phyloP scores from a whole-genome alignment of 2,797 vertebrate genomes.

The Chaunax sp. region DNA sequence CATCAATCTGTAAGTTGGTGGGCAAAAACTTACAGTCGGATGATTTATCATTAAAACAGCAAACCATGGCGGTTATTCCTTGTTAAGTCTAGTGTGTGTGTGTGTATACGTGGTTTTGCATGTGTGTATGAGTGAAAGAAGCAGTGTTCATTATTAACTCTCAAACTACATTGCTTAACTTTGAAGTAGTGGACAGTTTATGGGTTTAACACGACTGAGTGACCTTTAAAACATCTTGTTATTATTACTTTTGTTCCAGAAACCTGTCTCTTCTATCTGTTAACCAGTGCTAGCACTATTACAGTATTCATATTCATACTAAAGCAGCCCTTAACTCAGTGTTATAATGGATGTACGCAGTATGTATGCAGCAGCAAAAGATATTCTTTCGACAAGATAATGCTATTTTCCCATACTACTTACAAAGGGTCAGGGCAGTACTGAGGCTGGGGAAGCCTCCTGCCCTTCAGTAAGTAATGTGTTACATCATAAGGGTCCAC shows the following conservation, averaged over 20 bases:
- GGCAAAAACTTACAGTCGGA: slow-evolving; percentile 10
- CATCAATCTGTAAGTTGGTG: slow-evolving; percentile 26
- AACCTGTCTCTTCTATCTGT: neutral
- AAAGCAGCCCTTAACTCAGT: neutral
- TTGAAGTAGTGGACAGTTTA: slow-evolving; percentile 58
- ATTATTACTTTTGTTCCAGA: slow-evolving; percentile 26
- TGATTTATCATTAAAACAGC: slow-evolving; percentile 50
- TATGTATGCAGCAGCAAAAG: neutral
- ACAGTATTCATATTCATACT: neutral
- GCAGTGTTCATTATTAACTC: slow-evolving; percentile 62
- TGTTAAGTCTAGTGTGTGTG: slow-evolving; percentile 10
- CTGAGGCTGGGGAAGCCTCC: slow-evolving; percentile 93
- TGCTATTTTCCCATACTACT: slow-evolving; percentile 77
- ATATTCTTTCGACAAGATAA: neutral
- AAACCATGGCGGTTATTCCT: slow-evolving; percentile 12
- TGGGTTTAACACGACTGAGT: slow-evolving; percentile 41
- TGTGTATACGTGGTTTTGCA: slow-evolving; percentile 4
- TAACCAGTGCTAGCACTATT: neutral
- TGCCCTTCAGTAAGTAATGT: slow-evolving; percentile 88
- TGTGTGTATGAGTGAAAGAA: neutral
- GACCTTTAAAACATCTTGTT: slow-evolving; percentile 44
- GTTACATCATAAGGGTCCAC: slow-evolving; percentile 96
- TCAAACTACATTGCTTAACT: slow-evolving; percentile 51
- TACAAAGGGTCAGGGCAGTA: slow-evolving; percentile 93
- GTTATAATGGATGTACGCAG: neutral